A percentile compares a stretch with the other conserved stretches of the same genome.
phyloP scores from a whole-genome alignment of 2,113 vertebrate species.

The Sorex araneus region DNA sequence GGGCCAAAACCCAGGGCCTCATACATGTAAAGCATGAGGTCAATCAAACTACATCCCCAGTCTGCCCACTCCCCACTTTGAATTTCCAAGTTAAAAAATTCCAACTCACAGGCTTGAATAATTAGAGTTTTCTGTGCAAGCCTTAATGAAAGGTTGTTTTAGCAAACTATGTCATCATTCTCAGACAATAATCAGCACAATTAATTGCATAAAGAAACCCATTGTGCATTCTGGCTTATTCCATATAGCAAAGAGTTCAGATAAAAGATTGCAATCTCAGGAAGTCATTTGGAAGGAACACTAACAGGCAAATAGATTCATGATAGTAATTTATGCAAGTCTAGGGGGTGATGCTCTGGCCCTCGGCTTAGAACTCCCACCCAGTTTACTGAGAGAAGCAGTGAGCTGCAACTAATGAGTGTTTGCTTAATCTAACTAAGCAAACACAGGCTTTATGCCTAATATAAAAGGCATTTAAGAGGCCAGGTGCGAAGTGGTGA shows the following conservation, averaged over 20 bases:
- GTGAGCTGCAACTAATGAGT: constrained; percentile 30
- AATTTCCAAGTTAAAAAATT: constrained; percentile 51
- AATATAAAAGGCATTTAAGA: constrained; percentile 72
- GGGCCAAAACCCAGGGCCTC: too few relatives aligned
- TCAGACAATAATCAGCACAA: constrained; percentile 39
- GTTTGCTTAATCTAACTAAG: constrained; percentile 59
- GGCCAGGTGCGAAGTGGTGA: constrained; percentile 56
- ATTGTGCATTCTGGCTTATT: not conserved
- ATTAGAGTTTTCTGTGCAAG: constrained; percentile 44
- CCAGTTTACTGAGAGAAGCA: constrained; percentile 28
- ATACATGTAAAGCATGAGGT: too few relatives aligned
- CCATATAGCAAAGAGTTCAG: constrained; percentile 34
- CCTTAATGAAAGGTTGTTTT: constrained; percentile 56
- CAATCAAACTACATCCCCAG: too few relatives aligned
- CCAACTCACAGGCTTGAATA: constrained; percentile 45
- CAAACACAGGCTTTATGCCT: constrained; percentile 58
- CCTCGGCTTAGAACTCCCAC: not conserved
- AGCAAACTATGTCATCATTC: constrained; percentile 52
- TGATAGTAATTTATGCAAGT: constrained; percentile 62
- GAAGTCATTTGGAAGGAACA: constrained; percentile 63
- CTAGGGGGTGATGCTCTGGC: not conserved
- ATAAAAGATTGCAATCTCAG: not conserved
- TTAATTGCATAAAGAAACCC: constrained; percentile 53
- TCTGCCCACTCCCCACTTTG: not conserved
- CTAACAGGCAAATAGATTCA: constrained; percentile 29